phyloP scores from a whole-genome alignment of 2,888 invertebrate species.

The Lepidochrysops patricia region DNA sequence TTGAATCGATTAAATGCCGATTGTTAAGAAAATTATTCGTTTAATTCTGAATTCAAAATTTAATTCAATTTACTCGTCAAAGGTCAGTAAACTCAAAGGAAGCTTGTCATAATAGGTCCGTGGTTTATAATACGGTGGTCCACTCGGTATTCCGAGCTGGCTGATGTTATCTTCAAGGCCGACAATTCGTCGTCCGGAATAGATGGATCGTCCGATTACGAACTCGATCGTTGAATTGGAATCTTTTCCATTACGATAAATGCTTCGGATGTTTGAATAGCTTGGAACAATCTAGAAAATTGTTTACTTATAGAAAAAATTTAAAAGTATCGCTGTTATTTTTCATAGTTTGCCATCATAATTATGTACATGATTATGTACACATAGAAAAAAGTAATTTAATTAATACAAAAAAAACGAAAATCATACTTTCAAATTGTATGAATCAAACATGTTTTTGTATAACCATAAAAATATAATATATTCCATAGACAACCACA shows the following conservation, averaged over 20 bases:
- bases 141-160: conserved; percentile 49
- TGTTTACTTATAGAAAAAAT: background rate
- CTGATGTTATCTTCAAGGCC: conserved; percentile 62
- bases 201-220: conserved; percentile 53
- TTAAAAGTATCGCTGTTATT: no score
- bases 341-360: no score
- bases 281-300: background rate
- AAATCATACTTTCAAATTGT: background rate
- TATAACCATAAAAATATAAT: background rate
- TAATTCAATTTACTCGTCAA: background rate
- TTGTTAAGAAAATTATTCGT: no score
- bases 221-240: conserved; percentile 49
- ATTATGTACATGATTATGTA: no score
- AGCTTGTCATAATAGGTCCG: conserved; percentile 23
- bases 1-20: no score
- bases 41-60: background rate
- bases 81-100: background rate
- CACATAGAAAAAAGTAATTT: background rate
- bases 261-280: conserved; percentile 21
- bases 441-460: background rate
- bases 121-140: conserved; percentile 48
- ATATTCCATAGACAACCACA: background rate
- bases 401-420: background rate
- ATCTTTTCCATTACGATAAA: conserved; percentile 44
- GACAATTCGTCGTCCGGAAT: conserved; percentile 60